Evolutionary conservation across 2,113 vertebrate species (phyloP), one percentile per base, ranked within the genome.

Genomic region (Menidia beryllina): DNA sequence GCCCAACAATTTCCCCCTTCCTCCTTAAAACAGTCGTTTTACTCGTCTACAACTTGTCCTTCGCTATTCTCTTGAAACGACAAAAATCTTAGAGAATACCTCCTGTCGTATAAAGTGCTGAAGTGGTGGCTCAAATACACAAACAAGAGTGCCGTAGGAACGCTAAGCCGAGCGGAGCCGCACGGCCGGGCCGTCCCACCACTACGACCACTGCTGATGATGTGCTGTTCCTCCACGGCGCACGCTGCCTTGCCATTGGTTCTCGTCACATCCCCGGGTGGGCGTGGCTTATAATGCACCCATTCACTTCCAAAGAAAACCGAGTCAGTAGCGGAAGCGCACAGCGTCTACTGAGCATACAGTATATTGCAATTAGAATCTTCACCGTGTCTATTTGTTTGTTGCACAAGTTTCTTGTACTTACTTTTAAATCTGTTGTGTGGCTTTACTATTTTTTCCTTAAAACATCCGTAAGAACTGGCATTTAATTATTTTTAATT

Each of bases 151-250:
- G 77, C 53, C 17, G 74, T 52, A n/a, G 14, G 75, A 63, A 89
- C 91, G 90, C 87, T 90, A 79, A 90, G 88, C 73, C 50, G 23
- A 36, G 75, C 69, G 54, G 87, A 87, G 49, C 20, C 9, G 21
- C 53, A 77, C 93, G 88, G 93, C 91, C 88, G 92, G 88, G 93
- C 92, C 89, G 92, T 91, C 92, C 91, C 93, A 84, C 41, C 92
- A 88, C 79, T 82, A 88, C 95, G 74, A 85, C 93, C 20, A 89
- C 85, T 92, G 92, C 85, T 92, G 91, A 91, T 91, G 93, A 93
- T 89, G 95, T 96, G 93, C 96, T 95, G 94, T 91, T 82, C 90
- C 79, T 87, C 81, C 89, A 86, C 89, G 89, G 91, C 88, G 87
- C 90, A 92, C 82, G 85, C 82, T 68, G 92, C 83, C 50, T 79